Evolutionary conservation across 1,140 invertebrate genomes (phyloP).

Genomic region (Drosophila parabipectinata): DNA sequence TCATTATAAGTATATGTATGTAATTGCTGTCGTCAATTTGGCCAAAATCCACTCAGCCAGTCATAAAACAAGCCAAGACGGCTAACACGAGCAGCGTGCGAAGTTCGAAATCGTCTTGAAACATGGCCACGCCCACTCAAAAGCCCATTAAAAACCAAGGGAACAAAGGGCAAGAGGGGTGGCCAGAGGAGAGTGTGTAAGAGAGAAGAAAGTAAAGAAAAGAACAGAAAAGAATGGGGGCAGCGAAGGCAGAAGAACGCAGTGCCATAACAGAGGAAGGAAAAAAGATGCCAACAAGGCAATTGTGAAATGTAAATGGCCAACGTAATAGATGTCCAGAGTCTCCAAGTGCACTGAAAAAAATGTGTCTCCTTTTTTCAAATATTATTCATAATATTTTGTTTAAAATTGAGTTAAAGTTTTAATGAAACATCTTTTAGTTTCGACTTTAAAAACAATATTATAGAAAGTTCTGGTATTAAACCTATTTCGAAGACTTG

Average conservation of each 20-base stretch:
- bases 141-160: slow-evolving; percentile 65
- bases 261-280: slow-evolving; percentile 43
- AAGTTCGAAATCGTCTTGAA: slow-evolving; percentile 51
- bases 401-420: too few species aligned
- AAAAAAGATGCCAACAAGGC: slow-evolving; percentile 79
- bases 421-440: too few species aligned
- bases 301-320: slow-evolving; percentile 80
- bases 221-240: too few species aligned
- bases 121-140: slow-evolving; percentile 43
- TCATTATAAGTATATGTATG: slow-evolving; percentile 3
- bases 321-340: slow-evolving; percentile 73
- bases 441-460: too few species aligned
- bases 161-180: slow-evolving; percentile 32
- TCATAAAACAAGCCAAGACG: slow-evolving; percentile 32
- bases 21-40: slow-evolving; percentile 44
- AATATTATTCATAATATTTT: neutral
- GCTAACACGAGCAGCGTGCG: slow-evolving; percentile 26
- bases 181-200: neutral
- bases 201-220: neutral
- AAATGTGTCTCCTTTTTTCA: neutral
- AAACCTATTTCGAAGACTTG: too few species aligned
- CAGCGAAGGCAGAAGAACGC: slow-evolving; percentile 9
- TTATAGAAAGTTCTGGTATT: too few species aligned
- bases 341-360: slow-evolving; percentile 31
- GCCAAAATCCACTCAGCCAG: slow-evolving; percentile 48